A percentile compares a stretch with the other conserved stretches of the same genome.
phyloP scores from a whole-genome alignment of 2,888 invertebrate genomes.

The Lutraria lutraria region DNA sequence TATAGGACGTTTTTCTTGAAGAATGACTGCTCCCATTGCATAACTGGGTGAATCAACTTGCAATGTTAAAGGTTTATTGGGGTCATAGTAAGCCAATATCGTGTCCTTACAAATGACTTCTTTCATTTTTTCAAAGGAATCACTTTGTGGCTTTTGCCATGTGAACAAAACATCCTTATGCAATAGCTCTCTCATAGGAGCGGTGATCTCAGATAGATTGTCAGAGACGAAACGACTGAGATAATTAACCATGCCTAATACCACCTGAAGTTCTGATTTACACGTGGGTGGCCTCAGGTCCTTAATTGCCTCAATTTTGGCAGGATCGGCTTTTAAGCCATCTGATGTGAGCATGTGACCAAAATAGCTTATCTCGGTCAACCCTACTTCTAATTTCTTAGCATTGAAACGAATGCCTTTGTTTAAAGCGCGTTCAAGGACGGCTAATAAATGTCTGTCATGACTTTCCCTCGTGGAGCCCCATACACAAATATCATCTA shows the following conservation, averaged over 20 bases:
- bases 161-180: conserved; percentile 15
- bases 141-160: not conserved
- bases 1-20: conserved; percentile 51
- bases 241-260: conserved; percentile 28
- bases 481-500: conserved; percentile 44
- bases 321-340: not conserved
- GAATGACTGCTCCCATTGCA: conserved; percentile 49
- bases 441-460: conserved; percentile 31
- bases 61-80: conserved; percentile 36
- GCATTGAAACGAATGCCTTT: conserved; percentile 38
- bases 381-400: not conserved
- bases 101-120: conserved; percentile 52
- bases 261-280: conserved; percentile 14
- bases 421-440: conserved; percentile 24
- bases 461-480: conserved; percentile 46
- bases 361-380: not conserved
- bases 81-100: conserved; percentile 59
- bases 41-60: conserved; percentile 45
- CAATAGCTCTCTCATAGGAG: not conserved
- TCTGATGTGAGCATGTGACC: not conserved
- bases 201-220: conserved; percentile 5
- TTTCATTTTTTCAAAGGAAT: conserved; percentile 67
- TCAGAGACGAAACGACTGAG: not conserved
- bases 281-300: not conserved
- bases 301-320: conserved; percentile 24